These are phyloP conservation scores for Punctoribates punctum DNA, from an alignment of 2,888 invertebrate genomes.

Conservation along the genomic window DNA sequence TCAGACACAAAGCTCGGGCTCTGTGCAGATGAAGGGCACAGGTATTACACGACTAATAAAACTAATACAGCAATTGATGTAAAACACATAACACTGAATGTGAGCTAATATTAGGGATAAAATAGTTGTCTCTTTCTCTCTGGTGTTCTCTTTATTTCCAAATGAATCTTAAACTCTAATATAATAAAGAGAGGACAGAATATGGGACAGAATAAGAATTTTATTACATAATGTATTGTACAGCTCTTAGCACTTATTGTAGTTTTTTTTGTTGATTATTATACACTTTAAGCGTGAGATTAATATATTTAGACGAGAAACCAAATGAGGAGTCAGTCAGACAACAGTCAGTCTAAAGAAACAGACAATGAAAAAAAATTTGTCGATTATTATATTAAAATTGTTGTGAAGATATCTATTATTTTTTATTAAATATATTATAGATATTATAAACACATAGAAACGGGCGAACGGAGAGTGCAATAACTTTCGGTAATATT, in stretches of 20 bases:
- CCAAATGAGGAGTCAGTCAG: background rate
- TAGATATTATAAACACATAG: background rate
- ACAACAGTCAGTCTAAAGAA: background rate
- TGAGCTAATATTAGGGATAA: background rate
- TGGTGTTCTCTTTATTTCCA: too few species aligned
- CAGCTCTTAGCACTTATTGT: slow-evolving; percentile 24
- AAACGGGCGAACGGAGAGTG: slow-evolving; percentile 23
- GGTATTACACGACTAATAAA: slow-evolving; percentile 25
- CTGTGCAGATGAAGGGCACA: background rate
- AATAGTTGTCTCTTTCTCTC: background rate
- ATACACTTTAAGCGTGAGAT: slow-evolving; percentile 3
- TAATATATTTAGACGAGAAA: slow-evolving; percentile 6
- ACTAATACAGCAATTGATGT: background rate
- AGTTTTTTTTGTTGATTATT: slow-evolving; percentile 26
- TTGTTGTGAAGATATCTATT: background rate
- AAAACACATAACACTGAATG: background rate
- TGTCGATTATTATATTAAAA: background rate
- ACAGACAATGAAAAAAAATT: background rate
- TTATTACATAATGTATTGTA: slow-evolving; percentile 12
- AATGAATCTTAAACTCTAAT: background rate
- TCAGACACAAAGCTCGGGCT: background rate
- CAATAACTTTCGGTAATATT: slow-evolving; percentile 33
- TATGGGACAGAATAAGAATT: background rate
- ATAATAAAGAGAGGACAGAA: background rate
- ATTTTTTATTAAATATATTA: background rate